phyloP scores from a whole-genome alignment of 2,113 vertebrate species.

The Oryzias curvinotus region DNA sequence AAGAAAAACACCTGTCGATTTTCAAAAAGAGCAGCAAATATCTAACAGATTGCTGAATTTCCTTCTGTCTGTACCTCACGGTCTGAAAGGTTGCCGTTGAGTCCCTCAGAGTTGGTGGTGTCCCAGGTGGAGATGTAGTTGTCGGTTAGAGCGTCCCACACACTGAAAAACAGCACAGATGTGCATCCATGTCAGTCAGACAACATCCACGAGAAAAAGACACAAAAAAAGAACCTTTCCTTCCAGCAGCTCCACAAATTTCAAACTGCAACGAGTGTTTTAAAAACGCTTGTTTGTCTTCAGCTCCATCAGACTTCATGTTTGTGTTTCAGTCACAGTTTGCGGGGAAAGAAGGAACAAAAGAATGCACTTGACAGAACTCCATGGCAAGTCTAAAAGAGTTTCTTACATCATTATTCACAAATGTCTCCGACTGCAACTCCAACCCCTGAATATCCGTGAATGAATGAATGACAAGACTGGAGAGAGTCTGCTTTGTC shows the following conservation, averaged over 20 bases:
- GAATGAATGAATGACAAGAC: slow-evolving; percentile 21
- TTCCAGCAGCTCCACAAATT: neutral
- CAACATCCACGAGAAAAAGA: neutral
- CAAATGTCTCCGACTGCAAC: slow-evolving; percentile 10
- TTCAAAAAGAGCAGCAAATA: too few species aligned
- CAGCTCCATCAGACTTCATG: slow-evolving; percentile 11
- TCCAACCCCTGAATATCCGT: slow-evolving; percentile 26
- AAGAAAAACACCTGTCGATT: too few species aligned
- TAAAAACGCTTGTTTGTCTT: neutral
- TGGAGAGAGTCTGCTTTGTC: slow-evolving; percentile 50
- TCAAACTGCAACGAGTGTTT: too few species aligned
- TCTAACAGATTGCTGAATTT: too few species aligned
- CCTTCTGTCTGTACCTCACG: slow-evolving; percentile 78
- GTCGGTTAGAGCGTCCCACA: slow-evolving; percentile 94
- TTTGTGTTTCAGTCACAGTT: slow-evolving; percentile 10
- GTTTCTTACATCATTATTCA: slow-evolving; percentile 61
- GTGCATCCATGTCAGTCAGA: slow-evolving; percentile 9
- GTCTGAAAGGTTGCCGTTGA: slow-evolving; percentile 88
- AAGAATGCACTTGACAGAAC: neutral
- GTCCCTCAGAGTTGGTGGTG: slow-evolving; percentile 78
- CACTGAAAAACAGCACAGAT: slow-evolving; percentile 72
- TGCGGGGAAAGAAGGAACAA: slow-evolving; percentile 11
- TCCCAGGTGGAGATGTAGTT: slow-evolving; percentile 91
- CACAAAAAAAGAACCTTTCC: neutral
- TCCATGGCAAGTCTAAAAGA: slow-evolving; percentile 35